Evolutionary conservation across 1,140 invertebrate species (phyloP).

Genomic region (Drosophila nigromelanica): DNA sequence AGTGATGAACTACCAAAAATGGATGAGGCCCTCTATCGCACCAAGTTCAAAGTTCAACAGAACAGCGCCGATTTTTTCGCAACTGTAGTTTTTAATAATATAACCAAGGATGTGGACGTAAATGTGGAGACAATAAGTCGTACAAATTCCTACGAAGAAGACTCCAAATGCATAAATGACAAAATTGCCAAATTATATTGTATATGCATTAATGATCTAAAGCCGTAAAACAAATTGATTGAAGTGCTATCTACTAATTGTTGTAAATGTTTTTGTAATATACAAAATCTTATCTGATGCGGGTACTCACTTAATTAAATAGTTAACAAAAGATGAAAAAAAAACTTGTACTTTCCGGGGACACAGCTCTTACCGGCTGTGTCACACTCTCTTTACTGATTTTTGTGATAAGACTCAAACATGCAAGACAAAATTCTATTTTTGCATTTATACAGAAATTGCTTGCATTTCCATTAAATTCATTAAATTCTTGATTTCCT

Average conservation of each 20-base stretch:
- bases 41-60: conserved; percentile 69
- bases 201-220: conserved; percentile 44
- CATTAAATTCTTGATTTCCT: too few species aligned
- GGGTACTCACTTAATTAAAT: too few species aligned
- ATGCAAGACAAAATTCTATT: too few species aligned
- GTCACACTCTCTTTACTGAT: too few species aligned
- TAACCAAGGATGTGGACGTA: conserved; percentile 50
- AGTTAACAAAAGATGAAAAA: too few species aligned
- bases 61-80: conserved; percentile 85
- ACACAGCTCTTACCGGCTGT: too few species aligned
- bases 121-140: conserved; percentile 85
- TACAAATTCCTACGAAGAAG: conserved; percentile 86
- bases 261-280: too few species aligned
- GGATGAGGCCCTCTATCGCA: conserved; percentile 48
- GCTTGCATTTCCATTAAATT: too few species aligned
- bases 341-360: too few species aligned
- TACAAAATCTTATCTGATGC: too few species aligned
- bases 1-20: conserved; percentile 1
- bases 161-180: conserved; percentile 84
- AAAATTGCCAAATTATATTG: conserved; percentile 85
- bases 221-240: not conserved
- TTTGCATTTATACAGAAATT: too few species aligned
- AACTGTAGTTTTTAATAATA: conserved; percentile 84
- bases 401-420: too few species aligned
- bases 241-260: not conserved